phyloP scores from a whole-genome alignment of 1,140 invertebrate species.

The Cherax destructor region DNA sequence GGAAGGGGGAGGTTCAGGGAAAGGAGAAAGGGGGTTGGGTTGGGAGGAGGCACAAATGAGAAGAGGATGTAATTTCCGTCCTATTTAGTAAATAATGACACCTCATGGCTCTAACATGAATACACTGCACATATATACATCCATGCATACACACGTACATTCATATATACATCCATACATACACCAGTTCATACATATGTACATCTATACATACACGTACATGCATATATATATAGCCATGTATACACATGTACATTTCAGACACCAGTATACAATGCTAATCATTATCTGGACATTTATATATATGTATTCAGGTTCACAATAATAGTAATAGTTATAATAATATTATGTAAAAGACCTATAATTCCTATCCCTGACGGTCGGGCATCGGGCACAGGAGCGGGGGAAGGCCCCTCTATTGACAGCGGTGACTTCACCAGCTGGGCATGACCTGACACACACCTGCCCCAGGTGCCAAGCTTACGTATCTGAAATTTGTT shows the following conservation, averaged over 20 bases:
- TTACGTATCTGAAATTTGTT: no score
- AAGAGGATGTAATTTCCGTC: not conserved
- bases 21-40: no score
- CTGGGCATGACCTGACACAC: not conserved
- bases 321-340: slow-evolving; percentile 35
- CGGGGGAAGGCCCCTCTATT: slow-evolving; percentile 39
- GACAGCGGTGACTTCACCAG: not conserved
- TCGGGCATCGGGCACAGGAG: slow-evolving; percentile 28
- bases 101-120: not conserved
- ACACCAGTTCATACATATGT: not conserved
- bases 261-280: slow-evolving; percentile 40
- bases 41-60: no score
- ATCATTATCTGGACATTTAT: slow-evolving; percentile 30
- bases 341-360: slow-evolving; percentile 50
- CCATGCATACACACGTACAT: not conserved
- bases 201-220: not conserved
- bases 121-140: slow-evolving; percentile 25
- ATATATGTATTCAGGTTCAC: slow-evolving; percentile 40
- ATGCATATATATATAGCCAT: slow-evolving; percentile 1
- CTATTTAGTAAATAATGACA: not conserved
- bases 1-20: not conserved
- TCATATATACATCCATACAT: not conserved
- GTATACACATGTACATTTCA: not conserved
- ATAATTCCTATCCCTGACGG: slow-evolving; percentile 46
- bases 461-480: not conserved